Evolutionary conservation across 2,797 vertebrate genomes (phyloP).

Genomic region (Erethizon dorsatum): DNA sequence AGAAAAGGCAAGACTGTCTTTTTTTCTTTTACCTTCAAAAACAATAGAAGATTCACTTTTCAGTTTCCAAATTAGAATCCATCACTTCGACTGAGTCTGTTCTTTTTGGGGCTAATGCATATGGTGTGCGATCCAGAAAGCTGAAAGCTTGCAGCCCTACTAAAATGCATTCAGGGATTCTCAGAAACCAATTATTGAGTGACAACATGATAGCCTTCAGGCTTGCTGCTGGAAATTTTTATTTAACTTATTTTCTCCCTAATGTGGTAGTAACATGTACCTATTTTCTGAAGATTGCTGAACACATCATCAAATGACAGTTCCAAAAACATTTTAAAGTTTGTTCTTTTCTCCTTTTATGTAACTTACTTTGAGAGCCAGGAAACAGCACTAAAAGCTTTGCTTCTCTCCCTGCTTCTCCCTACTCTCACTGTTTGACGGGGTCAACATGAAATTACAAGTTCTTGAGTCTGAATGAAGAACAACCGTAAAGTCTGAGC

Average conservation of each 20-base stretch:
- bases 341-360: constrained; percentile 73
- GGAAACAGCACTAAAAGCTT: neutral
- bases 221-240: constrained; percentile 70
- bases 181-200: constrained; percentile 59
- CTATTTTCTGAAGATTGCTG: constrained; percentile 79
- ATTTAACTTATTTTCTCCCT: constrained; percentile 83
- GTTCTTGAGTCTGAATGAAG: constrained; percentile 80
- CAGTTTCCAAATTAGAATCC: constrained; percentile 78
- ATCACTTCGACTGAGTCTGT: constrained; percentile 62
- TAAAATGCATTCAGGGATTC: constrained; percentile 65
- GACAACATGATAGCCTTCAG: constrained; percentile 76
- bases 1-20: constrained; percentile 34
- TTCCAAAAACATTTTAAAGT: constrained; percentile 75
- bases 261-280: constrained; percentile 66
- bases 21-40: constrained; percentile 59
- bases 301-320: constrained; percentile 77
- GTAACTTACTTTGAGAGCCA: constrained; percentile 53
- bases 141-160: constrained; percentile 65
- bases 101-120: constrained; percentile 47
- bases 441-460: constrained; percentile 59
- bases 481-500: constrained; percentile 76
- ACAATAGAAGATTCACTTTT: constrained; percentile 69
- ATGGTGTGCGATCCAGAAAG: constrained; percentile 44
- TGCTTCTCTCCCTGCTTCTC: constrained; percentile 13
- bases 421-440: constrained; percentile 34